A percentile compares a stretch with the other conserved stretches of the same genome.
These are phyloP conservation scores for Myotis planiceps DNA, from an alignment of 2,797 vertebrate species.

Conservation along the genomic window DNA sequence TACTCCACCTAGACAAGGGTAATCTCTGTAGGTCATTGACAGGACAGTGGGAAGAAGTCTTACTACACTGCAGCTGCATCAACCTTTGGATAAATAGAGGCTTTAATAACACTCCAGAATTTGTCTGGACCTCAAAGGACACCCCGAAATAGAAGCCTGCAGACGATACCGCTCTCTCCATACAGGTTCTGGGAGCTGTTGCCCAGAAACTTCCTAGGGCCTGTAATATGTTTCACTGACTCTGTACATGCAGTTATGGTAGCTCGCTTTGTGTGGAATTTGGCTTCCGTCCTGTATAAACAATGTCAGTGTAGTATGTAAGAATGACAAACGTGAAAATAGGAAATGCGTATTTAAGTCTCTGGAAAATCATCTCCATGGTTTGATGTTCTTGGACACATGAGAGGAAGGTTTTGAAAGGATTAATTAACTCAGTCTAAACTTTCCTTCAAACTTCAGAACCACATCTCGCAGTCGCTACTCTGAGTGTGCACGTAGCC, in stretches of 20 bases:
- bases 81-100: slow-evolving; percentile 47
- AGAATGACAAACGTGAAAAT: slow-evolving; percentile 59
- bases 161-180: not conserved
- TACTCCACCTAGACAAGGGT: not conserved
- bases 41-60: slow-evolving; percentile 23
- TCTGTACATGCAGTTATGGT: not conserved
- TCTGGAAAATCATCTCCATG: slow-evolving; percentile 20
- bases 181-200: not conserved
- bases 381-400: slow-evolving; percentile 38
- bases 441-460: slow-evolving; percentile 27
- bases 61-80: not conserved
- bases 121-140: slow-evolving; percentile 59
- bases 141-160: slow-evolving; percentile 42
- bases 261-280: not conserved
- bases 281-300: slow-evolving; percentile 50
- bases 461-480: not conserved
- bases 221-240: slow-evolving; percentile 19
- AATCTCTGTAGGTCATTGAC: not conserved
- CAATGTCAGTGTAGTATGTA: slow-evolving; percentile 31
- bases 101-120: slow-evolving; percentile 69
- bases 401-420: slow-evolving; percentile 30
- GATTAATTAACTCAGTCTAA: slow-evolving; percentile 41
- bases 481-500: not conserved
- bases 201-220: slow-evolving; percentile 4
- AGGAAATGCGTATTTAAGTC: slow-evolving; percentile 43